phyloP scores from a whole-genome alignment of 2,888 invertebrate genomes.

The Campoplex nolae region DNA sequence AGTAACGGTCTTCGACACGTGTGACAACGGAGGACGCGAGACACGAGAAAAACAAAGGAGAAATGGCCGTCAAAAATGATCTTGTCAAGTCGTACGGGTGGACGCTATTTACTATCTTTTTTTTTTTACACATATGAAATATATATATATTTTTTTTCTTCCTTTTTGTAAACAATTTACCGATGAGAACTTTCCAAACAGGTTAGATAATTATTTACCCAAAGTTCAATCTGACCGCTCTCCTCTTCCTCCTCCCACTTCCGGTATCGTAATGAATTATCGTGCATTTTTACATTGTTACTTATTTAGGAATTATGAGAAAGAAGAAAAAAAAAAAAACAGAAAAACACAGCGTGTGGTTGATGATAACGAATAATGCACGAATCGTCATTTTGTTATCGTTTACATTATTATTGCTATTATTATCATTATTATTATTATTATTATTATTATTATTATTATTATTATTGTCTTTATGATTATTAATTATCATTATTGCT shows the following conservation, averaged over 20 bases:
- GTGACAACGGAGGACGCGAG: background rate
- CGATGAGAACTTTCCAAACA: constrained; percentile 49
- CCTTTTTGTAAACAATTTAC: constrained; percentile 35
- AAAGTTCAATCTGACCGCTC: constrained; percentile 60
- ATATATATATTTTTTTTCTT: background rate
- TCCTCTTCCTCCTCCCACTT: background rate
- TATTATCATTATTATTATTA: constrained; percentile 73
- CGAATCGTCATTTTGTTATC: constrained; percentile 65
- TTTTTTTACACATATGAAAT: constrained; percentile 21
- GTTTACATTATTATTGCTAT: constrained; percentile 75
- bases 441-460: constrained; percentile 70
- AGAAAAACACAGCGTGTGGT: constrained; percentile 27
- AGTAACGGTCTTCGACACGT: too few relatives aligned
- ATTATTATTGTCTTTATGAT: constrained; percentile 72
- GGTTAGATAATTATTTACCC: constrained; percentile 67
- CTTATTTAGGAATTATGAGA: constrained; percentile 73
- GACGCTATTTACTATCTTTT: constrained; percentile 34
- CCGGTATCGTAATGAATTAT: constrained; percentile 66
- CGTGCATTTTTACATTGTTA: constrained; percentile 77
- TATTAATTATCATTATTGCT: constrained; percentile 66
- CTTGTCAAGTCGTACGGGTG: constrained; percentile 39
- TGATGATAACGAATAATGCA: constrained; percentile 70
- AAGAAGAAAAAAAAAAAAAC: constrained; percentile 15
- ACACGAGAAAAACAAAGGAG: constrained; percentile 11
- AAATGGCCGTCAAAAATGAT: constrained; percentile 53